phyloP scores from a whole-genome alignment of 2,888 invertebrate species.

The Ommatoiulus sabulosus region DNA sequence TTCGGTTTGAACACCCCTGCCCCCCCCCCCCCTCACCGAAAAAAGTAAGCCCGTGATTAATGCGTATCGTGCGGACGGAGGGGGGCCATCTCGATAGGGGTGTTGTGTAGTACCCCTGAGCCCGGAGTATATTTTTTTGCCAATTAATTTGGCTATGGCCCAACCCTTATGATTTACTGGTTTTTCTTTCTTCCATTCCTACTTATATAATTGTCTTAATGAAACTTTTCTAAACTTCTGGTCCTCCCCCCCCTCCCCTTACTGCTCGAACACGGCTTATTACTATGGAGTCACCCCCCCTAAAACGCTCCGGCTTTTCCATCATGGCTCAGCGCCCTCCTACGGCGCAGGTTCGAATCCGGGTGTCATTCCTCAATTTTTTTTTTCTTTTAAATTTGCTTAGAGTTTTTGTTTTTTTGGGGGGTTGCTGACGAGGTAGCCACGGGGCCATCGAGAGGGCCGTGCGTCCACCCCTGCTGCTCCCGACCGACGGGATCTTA shows the following conservation, averaged over 20 bases:
- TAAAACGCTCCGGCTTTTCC: neutral
- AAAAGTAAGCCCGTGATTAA: no score
- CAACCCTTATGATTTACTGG: slow-evolving; percentile 49
- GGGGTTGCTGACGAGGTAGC: no score
- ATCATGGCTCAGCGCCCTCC: slow-evolving; percentile 19
- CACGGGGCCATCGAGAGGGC: no score
- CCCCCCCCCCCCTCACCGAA: no score
- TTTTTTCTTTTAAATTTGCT: neutral
- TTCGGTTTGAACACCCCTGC: no score
- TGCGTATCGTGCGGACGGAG: neutral
- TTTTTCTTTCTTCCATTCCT: slow-evolving; percentile 22
- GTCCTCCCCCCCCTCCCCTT: neutral
- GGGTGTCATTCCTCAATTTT: slow-evolving; percentile 38
- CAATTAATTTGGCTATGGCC: neutral
- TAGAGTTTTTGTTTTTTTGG: neutral
- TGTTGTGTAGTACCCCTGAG: no score
- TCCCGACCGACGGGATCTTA: slow-evolving; percentile 47
- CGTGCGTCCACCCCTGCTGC: slow-evolving; percentile 3
- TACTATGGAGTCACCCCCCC: no score
- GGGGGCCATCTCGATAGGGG: neutral
- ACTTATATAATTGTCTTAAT: slow-evolving; percentile 30
- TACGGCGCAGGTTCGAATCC: slow-evolving; percentile 23
- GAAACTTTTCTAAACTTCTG: neutral
- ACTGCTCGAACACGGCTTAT: no score
- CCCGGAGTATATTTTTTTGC: neutral